These are phyloP conservation scores for Calonectris borealis DNA, from an alignment of 2,113 vertebrate genomes.

Conservation along the genomic window DNA sequence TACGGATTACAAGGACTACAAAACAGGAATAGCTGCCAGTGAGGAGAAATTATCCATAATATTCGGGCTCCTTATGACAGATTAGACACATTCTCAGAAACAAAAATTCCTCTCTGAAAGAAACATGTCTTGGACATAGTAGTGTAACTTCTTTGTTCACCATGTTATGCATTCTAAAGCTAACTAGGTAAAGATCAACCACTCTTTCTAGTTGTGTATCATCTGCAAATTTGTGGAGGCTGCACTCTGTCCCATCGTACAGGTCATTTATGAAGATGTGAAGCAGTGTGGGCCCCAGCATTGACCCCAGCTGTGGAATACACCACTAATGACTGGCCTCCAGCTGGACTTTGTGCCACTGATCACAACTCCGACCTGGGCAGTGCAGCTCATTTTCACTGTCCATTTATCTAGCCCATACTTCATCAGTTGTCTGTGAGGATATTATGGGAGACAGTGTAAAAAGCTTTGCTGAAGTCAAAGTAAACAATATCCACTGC, in stretches of 20 bases:
- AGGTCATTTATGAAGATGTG: not conserved
- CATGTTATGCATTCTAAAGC: not conserved
- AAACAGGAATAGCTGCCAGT: not conserved
- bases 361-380: not conserved
- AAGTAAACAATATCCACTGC: not conserved
- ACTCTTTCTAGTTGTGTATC: not conserved
- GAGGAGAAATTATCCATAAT: not conserved
- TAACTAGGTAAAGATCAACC: not conserved
- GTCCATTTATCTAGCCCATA: not conserved
- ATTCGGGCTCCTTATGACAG: not conserved
- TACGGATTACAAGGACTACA: not conserved
- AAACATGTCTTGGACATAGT: not conserved
- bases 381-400: not conserved
- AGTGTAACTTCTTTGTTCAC: not conserved
- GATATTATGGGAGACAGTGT: not conserved
- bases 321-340: not conserved
- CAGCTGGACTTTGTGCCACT: not conserved
- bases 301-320: not conserved
- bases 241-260: not conserved
- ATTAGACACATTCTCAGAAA: not conserved
- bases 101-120: not conserved
- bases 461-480: not conserved
- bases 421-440: not conserved
- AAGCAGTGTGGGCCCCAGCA: not conserved
- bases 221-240: not conserved